These are phyloP conservation scores for Yponomeuta cagnagella DNA, from an alignment of 2,888 invertebrate species.

Conservation along the genomic window DNA sequence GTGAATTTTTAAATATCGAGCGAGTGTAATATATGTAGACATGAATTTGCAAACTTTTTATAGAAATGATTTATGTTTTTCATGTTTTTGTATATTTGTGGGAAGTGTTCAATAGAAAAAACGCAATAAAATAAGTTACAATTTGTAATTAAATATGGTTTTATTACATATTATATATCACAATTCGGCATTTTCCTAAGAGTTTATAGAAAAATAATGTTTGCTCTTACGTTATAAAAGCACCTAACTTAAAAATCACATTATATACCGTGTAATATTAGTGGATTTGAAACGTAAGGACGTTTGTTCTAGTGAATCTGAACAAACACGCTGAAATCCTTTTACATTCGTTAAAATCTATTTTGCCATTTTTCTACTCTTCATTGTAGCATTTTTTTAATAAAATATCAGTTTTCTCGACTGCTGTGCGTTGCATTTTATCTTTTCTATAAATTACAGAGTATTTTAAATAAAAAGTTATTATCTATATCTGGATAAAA, in stretches of 20 bases:
- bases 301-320: too few species aligned
- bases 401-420: too few species aligned
- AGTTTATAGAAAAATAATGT: constrained; percentile 15
- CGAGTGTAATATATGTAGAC: constrained; percentile 5
- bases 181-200: background rate
- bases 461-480: too few species aligned
- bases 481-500: too few species aligned
- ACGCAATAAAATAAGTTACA: background rate
- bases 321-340: too few species aligned
- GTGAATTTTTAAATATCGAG: background rate
- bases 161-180: background rate
- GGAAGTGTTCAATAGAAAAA: background rate
- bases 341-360: too few species aligned
- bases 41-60: background rate
- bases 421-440: too few species aligned
- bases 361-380: too few species aligned
- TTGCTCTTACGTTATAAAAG: constrained; percentile 15
- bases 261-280: background rate
- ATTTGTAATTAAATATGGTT: background rate
- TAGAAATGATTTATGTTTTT: background rate
- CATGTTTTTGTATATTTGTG: background rate
- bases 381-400: too few species aligned
- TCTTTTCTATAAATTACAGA: too few species aligned
- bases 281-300: too few species aligned
- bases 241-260: constrained; percentile 1